Conservation (phyloP, 1,140 invertebrate species). For the Lordiphosa stackelbergi region DNA sequence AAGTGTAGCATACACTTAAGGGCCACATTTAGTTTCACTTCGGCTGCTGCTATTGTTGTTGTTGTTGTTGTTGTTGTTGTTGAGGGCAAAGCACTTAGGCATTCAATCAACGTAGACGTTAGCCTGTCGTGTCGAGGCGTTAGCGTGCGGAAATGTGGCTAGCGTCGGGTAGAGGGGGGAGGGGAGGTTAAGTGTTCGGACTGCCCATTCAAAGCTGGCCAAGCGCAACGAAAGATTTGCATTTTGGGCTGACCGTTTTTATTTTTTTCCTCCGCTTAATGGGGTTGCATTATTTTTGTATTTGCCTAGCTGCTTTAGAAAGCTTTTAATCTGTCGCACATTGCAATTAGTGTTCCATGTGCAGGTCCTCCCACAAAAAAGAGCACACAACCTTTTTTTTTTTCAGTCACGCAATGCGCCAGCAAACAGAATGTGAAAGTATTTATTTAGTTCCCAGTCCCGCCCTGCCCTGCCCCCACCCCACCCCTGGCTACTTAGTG, state of each 20-base stretch:
- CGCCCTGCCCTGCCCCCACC: not conserved
- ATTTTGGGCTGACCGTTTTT: conserved; percentile 41
- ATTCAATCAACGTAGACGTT: conserved; percentile 61
- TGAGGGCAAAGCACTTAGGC: conserved; percentile 53
- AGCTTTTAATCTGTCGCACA: conserved; percentile 54
- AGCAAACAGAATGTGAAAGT: conserved; percentile 52
- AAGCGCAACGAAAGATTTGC: conserved; percentile 65
- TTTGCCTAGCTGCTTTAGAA: conserved; percentile 11
- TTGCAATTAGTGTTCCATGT: conserved; percentile 61
- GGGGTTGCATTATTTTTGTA: conserved; percentile 32
- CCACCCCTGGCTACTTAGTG: not conserved
- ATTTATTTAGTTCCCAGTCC: conserved; percentile 69
- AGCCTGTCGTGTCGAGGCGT: conserved; percentile 57
- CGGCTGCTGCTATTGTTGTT: conserved; percentile 42
- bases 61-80: conserved; percentile 22
- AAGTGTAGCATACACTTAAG: conserved; percentile 50
- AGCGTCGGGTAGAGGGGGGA: not conserved
- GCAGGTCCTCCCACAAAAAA: conserved; percentile 16
- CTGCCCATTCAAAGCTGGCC: conserved; percentile 44
- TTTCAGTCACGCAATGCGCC: conserved; percentile 51
- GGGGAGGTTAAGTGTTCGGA: conserved; percentile 28
- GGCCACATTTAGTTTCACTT: conserved; percentile 70
- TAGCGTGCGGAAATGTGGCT: conserved; percentile 48
- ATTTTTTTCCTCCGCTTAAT: conserved; percentile 1
- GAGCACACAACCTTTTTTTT: conserved; percentile 3